Percentiles rank a stretch among this genome's conserved stretches.
These are phyloP conservation scores for Brachymystax lenok DNA, from an alignment of 2,797 vertebrate species.

Conservation along the genomic window DNA sequence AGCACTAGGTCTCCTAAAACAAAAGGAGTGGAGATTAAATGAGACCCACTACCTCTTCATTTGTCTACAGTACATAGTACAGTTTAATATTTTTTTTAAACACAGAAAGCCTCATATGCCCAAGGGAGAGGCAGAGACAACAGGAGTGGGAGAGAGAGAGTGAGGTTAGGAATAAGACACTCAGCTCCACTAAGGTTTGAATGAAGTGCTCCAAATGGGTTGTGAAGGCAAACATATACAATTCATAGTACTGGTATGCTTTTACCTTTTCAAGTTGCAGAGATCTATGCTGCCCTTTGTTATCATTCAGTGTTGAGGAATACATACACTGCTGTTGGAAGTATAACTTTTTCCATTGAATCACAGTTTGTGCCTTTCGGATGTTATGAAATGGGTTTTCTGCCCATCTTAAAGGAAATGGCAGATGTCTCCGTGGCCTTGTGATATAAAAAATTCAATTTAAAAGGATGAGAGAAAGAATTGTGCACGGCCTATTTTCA, in stretches of 20 bases:
- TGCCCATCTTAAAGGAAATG: conserved; percentile 74
- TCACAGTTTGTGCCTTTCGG: conserved; percentile 67
- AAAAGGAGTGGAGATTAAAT: neutral
- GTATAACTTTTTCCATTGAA: conserved; percentile 58
- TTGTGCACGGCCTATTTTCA: conserved; percentile 80
- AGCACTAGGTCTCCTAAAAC: neutral
- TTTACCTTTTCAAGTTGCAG: neutral
- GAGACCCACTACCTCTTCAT: neutral
- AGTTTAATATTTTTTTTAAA: neutral
- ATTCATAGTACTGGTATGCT: neutral
- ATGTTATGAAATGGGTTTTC: conserved; percentile 77
- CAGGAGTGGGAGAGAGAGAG: conserved; percentile 11
- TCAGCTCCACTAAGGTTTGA: neutral
- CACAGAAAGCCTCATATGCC: neutral
- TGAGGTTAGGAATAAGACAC: conserved; percentile 24
- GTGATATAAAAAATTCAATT: conserved; percentile 87
- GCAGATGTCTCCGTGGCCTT: conserved; percentile 80
- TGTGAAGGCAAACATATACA: conserved; percentile 15
- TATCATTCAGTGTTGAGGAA: conserved; percentile 11
- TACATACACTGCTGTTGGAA: conserved; percentile 7
- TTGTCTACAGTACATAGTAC: neutral
- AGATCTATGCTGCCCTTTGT: neutral
- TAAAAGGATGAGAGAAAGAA: conserved; percentile 84
- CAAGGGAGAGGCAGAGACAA: neutral
- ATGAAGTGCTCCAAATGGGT: conserved; percentile 1